These are phyloP conservation scores for Cynoglossus semilaevis DNA, from an alignment of 2,113 vertebrate species.

Conservation along the genomic window DNA sequence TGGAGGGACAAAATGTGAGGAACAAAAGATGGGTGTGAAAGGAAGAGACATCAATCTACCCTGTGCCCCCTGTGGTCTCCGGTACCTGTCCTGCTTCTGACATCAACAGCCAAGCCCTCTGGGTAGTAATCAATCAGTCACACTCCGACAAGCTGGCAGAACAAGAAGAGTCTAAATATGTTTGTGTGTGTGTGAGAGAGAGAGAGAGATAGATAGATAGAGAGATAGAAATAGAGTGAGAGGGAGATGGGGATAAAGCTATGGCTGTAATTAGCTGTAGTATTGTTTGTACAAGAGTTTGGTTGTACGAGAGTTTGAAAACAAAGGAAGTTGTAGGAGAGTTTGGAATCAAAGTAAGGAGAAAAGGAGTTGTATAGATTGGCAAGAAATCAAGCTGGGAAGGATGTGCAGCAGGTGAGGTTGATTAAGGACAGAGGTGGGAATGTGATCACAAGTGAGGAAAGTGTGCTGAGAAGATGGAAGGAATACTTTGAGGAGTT, in stretches of 20 bases:
- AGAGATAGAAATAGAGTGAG: conserved; percentile 40
- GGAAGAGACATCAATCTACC: conserved; percentile 67
- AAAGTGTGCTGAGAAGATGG: too few species aligned
- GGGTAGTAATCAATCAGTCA: conserved; percentile 76
- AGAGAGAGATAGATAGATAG: conserved; percentile 8
- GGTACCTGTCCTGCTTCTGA: conserved; percentile 72
- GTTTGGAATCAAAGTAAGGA: too few species aligned
- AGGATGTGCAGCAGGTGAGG: too few species aligned
- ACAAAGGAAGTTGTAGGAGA: too few species aligned
- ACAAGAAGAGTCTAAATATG: conserved; percentile 50
- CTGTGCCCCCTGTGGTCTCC: conserved; percentile 56
- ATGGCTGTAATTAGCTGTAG: neutral
- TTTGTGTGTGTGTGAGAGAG: conserved; percentile 14
- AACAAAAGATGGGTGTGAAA: conserved; percentile 16
- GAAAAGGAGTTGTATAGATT: too few species aligned
- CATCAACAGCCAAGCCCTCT: conserved; percentile 71
- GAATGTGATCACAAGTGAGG: too few species aligned
- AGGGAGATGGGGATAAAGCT: conserved; percentile 42
- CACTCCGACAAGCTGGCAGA: conserved; percentile 63
- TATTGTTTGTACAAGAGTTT: too few species aligned
- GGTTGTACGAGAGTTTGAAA: too few species aligned
- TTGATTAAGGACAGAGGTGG: too few species aligned
- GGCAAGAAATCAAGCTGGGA: too few species aligned
- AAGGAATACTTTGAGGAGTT: too few species aligned
- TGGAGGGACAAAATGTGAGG: conserved; percentile 23